phyloP scores from a whole-genome alignment of 2,888 invertebrate species.

The Eupithecia centaureata region DNA sequence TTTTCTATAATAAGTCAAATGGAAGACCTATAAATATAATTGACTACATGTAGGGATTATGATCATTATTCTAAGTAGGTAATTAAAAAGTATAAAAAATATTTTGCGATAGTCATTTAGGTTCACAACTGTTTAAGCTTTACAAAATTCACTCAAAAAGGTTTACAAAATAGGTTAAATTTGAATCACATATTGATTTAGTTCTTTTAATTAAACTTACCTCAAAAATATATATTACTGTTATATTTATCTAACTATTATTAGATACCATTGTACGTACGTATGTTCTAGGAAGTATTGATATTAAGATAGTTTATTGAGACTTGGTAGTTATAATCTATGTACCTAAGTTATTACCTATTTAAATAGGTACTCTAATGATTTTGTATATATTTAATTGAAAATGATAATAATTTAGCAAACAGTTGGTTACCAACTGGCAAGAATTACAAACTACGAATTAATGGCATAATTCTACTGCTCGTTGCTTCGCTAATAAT shows the following conservation, averaged over 20 bases:
- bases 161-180: neutral
- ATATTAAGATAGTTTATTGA: slow-evolving; percentile 1
- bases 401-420: slow-evolving; percentile 16
- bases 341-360: neutral
- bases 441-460: slow-evolving; percentile 54
- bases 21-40: slow-evolving; percentile 66
- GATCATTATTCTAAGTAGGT: slow-evolving; percentile 9
- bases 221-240: neutral
- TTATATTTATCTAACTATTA: neutral
- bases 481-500: slow-evolving; percentile 1
- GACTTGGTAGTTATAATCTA: neutral
- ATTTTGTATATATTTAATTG: neutral
- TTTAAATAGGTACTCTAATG: neutral
- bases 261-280: slow-evolving; percentile 7
- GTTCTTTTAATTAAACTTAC: neutral
- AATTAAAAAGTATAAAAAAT: slow-evolving; percentile 13
- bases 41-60: slow-evolving; percentile 62
- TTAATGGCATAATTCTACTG: slow-evolving; percentile 54
- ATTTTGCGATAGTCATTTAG: neutral
- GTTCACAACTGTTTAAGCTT: neutral
- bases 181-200: neutral
- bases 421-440: slow-evolving; percentile 56
- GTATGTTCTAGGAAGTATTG: neutral
- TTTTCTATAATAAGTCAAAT: slow-evolving; percentile 33
- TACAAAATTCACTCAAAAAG: neutral